Conservation (phyloP, 1,140 invertebrate genomes). For the Hyles euphorbiae region DNA sequence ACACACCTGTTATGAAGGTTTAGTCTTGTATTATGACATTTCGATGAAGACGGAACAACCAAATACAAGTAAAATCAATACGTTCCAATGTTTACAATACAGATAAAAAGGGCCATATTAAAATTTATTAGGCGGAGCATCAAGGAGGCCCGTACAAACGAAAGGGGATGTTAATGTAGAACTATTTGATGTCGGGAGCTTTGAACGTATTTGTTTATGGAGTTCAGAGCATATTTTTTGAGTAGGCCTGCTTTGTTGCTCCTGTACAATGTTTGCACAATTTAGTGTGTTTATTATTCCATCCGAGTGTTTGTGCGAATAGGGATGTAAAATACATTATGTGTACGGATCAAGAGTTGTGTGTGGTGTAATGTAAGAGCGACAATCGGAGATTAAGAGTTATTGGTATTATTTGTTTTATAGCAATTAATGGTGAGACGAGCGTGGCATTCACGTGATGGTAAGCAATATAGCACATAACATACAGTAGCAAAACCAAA, state of each 20-base stretch:
- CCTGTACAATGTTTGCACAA: constrained; percentile 35
- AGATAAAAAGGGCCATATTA: constrained; percentile 53
- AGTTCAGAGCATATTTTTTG: constrained; percentile 31
- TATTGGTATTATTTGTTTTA: too few relatives aligned
- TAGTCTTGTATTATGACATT: too few relatives aligned
- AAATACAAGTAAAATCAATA: too few relatives aligned
- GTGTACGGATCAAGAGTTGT: constrained; percentile 13
- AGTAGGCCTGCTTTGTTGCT: constrained; percentile 22
- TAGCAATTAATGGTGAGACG: too few relatives aligned
- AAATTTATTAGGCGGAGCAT: constrained; percentile 42
- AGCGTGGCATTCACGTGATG: too few relatives aligned
- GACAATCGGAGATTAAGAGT: too few relatives aligned
- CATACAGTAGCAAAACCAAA: too few relatives aligned
- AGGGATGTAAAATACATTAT: constrained; percentile 21
- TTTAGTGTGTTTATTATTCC: constrained; percentile 43
- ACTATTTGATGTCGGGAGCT: constrained; percentile 54
- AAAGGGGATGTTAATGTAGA: constrained; percentile 48
- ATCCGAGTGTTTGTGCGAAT: constrained; percentile 28
- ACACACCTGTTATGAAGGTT: too few relatives aligned
- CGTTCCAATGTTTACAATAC: constrained; percentile 25
- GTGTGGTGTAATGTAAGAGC: neutral
- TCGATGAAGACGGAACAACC: too few relatives aligned
- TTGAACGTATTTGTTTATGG: constrained; percentile 46
- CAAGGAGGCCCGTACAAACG: constrained; percentile 34
- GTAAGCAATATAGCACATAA: too few relatives aligned